phyloP scores from a whole-genome alignment of 2,888 invertebrate species.

The Acronicta leporina region DNA sequence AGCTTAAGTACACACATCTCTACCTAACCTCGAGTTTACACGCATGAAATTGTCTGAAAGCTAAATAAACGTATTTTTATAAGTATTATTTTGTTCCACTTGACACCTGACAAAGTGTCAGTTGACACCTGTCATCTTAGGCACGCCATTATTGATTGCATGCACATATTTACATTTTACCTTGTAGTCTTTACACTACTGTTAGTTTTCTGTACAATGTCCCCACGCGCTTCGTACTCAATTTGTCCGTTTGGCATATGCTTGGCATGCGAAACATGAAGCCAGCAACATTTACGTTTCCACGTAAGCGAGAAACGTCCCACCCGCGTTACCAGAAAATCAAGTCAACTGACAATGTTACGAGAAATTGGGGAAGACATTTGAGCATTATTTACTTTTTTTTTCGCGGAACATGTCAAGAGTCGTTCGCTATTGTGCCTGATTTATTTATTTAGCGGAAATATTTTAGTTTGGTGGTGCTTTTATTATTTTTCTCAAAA shows the following conservation, averaged over 20 bases:
- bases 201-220: constrained; percentile 20
- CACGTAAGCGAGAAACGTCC: constrained; percentile 69
- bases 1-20: too few relatives aligned
- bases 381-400: constrained; percentile 47
- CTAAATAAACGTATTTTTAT: too few relatives aligned
- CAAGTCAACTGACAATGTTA: constrained; percentile 72
- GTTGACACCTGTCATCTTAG: too few relatives aligned
- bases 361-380: constrained; percentile 66
- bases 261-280: constrained; percentile 72
- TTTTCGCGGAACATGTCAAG: constrained; percentile 38
- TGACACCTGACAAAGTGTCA: too few relatives aligned
- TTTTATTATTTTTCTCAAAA: constrained; percentile 13
- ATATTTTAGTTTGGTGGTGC: constrained; percentile 26
- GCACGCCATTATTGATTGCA: too few relatives aligned
- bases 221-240: constrained; percentile 64
- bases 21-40: too few relatives aligned
- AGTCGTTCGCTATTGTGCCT: constrained; percentile 32
- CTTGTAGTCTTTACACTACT: constrained; percentile 8
- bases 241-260: constrained; percentile 72
- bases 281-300: constrained; percentile 73
- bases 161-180: too few relatives aligned
- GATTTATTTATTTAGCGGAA: constrained; percentile 43
- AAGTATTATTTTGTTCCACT: too few relatives aligned
- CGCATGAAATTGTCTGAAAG: too few relatives aligned
- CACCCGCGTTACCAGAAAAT: constrained; percentile 70